Base-by-base conservation (phyloP, 2,113 vertebrate species). In the Gymnogyps californianus region DNA sequence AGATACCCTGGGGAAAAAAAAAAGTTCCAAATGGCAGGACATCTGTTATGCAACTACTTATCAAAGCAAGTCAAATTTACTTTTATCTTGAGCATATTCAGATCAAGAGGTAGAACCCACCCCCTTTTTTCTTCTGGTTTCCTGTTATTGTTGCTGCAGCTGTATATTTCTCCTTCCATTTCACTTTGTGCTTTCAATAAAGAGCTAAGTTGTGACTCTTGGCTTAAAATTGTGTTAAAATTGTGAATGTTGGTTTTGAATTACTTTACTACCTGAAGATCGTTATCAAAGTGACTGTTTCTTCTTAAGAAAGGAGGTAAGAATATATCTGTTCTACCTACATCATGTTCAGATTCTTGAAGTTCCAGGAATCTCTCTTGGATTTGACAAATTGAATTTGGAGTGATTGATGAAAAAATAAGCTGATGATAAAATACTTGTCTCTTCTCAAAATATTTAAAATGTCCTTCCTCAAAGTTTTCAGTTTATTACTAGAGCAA, bases 301-400 rank as follows among this genome's bases (percentile, higher is more conserved):
- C 93, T 92, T 96, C 93, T 80, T 89, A 74, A 83, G 90, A 96
- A 90, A 95, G 47, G 62, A 98, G 96, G 93, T 93, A 96, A 94
- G 94, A 95, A 62, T 96, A 67, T 67, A 94, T 84, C 58, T 93
- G 46, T 93, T 90, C 83, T 89, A 81, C 46, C 89, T 91, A 71
- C 26, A 74, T 66, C 71, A 72, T 40, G 36, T 38, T 88, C 61
- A 69, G 55, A n/a, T 97, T 97, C 94, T 80, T 96, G 58, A 86
- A 84, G 78, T 91, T 96, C 83, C 85, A 96, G 90, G 79, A 95
- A 94, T 93, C 91, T 94, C 67, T 94, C 54, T 83, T 85, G 49
- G 54, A 55, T 93, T 79, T 90, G 64, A 86, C 46, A 94, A 80
- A 77, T 29, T 91, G 36, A 94, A 83, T 82, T 89, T 65, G 24